phyloP scores from a whole-genome alignment of 2,888 invertebrate genomes.

The Elysia crispata region DNA sequence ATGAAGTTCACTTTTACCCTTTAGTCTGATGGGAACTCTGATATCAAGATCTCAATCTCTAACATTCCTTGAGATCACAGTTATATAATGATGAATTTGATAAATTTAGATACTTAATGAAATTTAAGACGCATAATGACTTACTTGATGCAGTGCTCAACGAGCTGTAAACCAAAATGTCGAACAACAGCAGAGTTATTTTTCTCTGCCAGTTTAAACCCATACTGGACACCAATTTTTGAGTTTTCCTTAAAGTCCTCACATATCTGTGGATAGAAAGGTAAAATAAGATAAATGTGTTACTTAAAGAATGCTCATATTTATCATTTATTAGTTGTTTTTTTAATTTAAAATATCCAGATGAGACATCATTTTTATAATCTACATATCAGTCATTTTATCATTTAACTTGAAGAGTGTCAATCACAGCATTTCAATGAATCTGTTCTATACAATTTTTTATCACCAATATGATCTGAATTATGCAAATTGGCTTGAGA shows the following conservation, averaged over 20 bases:
- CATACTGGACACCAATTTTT: conserved; percentile 91
- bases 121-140: conserved; percentile 40
- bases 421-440: too few species aligned
- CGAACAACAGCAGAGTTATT: conserved; percentile 86
- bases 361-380: too few species aligned
- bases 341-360: too few species aligned
- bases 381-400: too few species aligned
- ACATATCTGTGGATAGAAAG: conserved; percentile 66
- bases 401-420: too few species aligned
- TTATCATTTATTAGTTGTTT: neutral
- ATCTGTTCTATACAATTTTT: too few species aligned
- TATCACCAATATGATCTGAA: too few species aligned
- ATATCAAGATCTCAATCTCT: neutral
- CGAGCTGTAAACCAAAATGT: conserved; percentile 93
- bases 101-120: too few species aligned
- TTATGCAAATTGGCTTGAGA: too few species aligned
- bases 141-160: conserved; percentile 94
- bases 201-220: conserved; percentile 86
- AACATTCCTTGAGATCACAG: neutral
- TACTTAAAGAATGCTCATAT: neutral
- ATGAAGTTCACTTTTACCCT: neutral
- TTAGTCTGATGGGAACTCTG: neutral
- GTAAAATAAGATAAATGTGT: neutral
- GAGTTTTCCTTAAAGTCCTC: conserved; percentile 89
- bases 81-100: neutral